A percentile compares a stretch with the other conserved stretches of the same genome.
These are phyloP conservation scores for Cheilosia vulpina DNA, from an alignment of 2,888 invertebrate genomes.

Conservation along the genomic window DNA sequence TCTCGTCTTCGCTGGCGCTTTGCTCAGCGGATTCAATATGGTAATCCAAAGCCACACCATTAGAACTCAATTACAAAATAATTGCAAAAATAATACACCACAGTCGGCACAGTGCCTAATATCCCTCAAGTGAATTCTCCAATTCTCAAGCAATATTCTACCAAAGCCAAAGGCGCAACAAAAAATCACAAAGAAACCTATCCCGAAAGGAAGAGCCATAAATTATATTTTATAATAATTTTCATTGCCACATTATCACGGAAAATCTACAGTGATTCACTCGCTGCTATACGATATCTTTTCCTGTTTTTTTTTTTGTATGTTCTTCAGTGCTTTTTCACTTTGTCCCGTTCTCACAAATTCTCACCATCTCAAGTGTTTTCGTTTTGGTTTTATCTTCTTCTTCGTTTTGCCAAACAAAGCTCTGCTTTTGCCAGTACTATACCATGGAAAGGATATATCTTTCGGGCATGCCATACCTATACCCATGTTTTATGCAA, in stretches of 20 bases:
- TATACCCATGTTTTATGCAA: background rate
- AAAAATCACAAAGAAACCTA: constrained; percentile 31
- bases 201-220: constrained; percentile 66
- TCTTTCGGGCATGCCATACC: constrained; percentile 20
- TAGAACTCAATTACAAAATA: constrained; percentile 74
- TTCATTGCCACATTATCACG: constrained; percentile 78
- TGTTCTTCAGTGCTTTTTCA: constrained; percentile 30
- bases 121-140: constrained; percentile 65
- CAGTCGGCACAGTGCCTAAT: constrained; percentile 20
- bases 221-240: constrained; percentile 77
- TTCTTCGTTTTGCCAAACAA: constrained; percentile 34
- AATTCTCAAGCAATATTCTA: constrained; percentile 37
- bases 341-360: constrained; percentile 73
- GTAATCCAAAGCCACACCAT: constrained; percentile 60
- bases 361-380: constrained; percentile 76
- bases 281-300: constrained; percentile 49
- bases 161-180: constrained; percentile 20
- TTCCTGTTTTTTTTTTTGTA: constrained; percentile 23
- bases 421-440: constrained; percentile 45
- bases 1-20: constrained; percentile 8
- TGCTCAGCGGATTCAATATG: constrained; percentile 31
- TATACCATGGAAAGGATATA: constrained; percentile 21
- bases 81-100: constrained; percentile 70
- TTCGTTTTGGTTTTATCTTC: constrained; percentile 32
- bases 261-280: constrained; percentile 77